Conservation (phyloP, 1,140 invertebrate genomes). For the Aphis gossypii region DNA sequence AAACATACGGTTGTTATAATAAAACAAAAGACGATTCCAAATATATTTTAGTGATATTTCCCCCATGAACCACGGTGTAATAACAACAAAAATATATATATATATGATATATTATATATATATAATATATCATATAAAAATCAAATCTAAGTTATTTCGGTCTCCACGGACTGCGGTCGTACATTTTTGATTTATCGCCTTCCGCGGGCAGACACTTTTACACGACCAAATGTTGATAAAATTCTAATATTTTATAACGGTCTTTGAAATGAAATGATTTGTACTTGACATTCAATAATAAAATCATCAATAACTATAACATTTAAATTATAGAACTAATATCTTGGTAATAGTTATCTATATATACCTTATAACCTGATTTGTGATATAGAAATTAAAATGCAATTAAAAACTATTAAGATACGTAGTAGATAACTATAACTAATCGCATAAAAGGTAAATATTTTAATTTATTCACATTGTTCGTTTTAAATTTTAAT, state of each 20-base stretch:
- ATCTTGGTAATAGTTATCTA: not conserved
- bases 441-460: not conserved
- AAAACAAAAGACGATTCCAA: not conserved
- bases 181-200: not conserved
- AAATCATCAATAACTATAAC: not conserved
- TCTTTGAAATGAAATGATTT: not conserved
- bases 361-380: not conserved
- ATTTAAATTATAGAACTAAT: not conserved
- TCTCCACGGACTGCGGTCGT: not conserved
- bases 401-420: not conserved
- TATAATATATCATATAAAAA: not conserved
- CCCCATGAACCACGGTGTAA: not conserved
- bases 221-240: not conserved
- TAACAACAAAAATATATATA: too few relatives aligned
- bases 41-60: not conserved
- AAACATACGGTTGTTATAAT: not conserved
- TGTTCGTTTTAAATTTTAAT: not conserved
- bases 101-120: too few relatives aligned
- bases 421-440: not conserved
- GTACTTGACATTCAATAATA: not conserved
- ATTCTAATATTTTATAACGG: not conserved
- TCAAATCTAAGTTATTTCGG: constrained; percentile 13
- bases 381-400: not conserved
- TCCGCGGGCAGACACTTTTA: not conserved
- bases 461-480: too few relatives aligned